These are phyloP conservation scores for Madoqua kirkii DNA, from an alignment of 2,113 vertebrate genomes.

Conservation along the genomic window DNA sequence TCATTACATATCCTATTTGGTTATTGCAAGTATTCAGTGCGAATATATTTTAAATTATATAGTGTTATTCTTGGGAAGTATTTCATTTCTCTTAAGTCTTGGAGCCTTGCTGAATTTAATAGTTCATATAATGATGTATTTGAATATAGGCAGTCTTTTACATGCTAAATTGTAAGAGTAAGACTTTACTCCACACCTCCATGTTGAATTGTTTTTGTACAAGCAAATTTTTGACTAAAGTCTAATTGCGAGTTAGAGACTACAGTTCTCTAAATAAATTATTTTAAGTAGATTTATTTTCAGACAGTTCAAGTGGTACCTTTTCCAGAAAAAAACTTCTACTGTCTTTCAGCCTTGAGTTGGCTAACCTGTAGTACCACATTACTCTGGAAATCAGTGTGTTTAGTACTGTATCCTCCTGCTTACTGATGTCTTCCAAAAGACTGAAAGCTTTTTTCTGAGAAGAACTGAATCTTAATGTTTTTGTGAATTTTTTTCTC, in stretches of 20 bases:
- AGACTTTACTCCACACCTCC: background rate
- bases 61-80: background rate
- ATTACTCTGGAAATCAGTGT: background rate
- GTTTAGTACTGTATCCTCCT: background rate
- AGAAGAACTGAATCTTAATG: background rate
- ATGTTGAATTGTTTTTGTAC: background rate
- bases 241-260: background rate
- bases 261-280: background rate
- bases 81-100: background rate
- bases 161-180: background rate
- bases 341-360: background rate
- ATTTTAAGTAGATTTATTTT: conserved; percentile 9
- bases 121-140: background rate
- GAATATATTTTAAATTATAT: background rate
- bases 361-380: background rate
- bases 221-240: background rate
- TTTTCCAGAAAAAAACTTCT: conserved; percentile 1
- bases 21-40: background rate
- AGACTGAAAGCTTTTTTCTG: background rate
- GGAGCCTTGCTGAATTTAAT: background rate
- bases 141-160: background rate
- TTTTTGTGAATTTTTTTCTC: background rate
- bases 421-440: background rate
- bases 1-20: background rate
- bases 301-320: background rate